Percentiles rank a stretch among this genome's conserved stretches.
phyloP scores from a whole-genome alignment of 1,140 invertebrate species.

The Penaeus vannamei region DNA sequence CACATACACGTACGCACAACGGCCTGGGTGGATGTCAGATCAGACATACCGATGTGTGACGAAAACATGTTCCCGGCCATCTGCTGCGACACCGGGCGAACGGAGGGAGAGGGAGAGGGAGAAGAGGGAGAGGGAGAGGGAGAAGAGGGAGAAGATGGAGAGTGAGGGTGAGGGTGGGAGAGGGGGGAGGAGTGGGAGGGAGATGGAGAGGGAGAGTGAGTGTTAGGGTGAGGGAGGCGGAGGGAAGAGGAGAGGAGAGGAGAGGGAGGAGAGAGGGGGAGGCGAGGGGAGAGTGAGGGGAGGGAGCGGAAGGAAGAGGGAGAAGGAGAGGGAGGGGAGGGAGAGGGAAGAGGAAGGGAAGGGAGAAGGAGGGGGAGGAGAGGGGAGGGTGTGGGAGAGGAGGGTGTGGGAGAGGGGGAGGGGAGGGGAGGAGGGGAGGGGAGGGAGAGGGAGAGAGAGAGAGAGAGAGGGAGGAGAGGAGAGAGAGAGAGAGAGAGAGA shows the following conservation, averaged over 20 bases:
- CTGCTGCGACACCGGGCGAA: neutral
- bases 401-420: neutral
- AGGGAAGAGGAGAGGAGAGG: neutral
- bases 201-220: conserved; percentile 13
- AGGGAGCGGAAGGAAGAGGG: neutral
- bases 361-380: neutral
- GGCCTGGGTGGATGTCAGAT: no score
- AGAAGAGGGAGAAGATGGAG: neutral
- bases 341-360: neutral
- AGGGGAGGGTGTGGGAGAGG: neutral
- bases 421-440: neutral
- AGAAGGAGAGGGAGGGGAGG: neutral
- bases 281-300: neutral
- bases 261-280: neutral
- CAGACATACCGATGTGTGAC: no score
- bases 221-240: neutral
- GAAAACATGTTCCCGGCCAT: no score
- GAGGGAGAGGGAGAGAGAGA: conserved; percentile 19
- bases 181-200: neutral
- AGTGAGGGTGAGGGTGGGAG: neutral
- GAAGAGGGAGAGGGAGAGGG: neutral
- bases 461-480: neutral
- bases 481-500: no score
- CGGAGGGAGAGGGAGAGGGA: neutral
- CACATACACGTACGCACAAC: no score